Evolutionary conservation across 2,113 vertebrate species (phyloP).

Genomic region (Leucopternis melanops): DNA sequence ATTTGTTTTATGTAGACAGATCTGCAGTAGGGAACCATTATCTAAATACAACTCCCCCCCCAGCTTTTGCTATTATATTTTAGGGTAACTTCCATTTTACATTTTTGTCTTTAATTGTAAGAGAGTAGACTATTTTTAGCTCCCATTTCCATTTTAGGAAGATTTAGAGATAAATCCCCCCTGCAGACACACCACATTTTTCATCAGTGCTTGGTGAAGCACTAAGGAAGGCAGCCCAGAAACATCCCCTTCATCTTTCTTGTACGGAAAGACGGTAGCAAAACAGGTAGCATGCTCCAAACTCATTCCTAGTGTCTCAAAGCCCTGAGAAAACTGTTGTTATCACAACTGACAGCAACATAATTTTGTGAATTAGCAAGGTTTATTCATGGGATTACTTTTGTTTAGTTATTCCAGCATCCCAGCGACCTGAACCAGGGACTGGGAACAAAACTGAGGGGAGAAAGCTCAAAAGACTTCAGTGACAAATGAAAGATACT

Average conservation of each 20-base stretch:
- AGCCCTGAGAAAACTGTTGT: neutral
- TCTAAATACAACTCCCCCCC: neutral
- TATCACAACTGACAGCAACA: fast-evolving
- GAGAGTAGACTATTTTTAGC: neutral
- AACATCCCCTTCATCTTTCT: neutral
- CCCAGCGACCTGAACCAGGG: neutral
- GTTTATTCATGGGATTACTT: neutral
- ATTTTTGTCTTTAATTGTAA: neutral
- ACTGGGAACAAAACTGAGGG: neutral
- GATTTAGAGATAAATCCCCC: neutral
- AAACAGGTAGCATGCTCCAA: neutral
- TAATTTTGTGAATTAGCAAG: neutral
- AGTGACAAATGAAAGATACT: neutral
- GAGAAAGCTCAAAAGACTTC: neutral
- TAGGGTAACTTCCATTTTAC: neutral
- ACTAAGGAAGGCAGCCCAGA: neutral
- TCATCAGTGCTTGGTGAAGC: neutral
- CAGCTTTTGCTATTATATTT: neutral
- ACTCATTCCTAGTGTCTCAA: neutral
- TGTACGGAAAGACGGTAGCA: neutral
- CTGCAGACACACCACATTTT: neutral
- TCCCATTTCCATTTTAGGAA: neutral
- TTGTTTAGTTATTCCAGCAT: neutral
- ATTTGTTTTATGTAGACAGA: neutral
- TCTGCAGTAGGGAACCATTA: neutral